phyloP scores from a whole-genome alignment of 1,140 invertebrate species.

The Leptoteleia sp. region DNA sequence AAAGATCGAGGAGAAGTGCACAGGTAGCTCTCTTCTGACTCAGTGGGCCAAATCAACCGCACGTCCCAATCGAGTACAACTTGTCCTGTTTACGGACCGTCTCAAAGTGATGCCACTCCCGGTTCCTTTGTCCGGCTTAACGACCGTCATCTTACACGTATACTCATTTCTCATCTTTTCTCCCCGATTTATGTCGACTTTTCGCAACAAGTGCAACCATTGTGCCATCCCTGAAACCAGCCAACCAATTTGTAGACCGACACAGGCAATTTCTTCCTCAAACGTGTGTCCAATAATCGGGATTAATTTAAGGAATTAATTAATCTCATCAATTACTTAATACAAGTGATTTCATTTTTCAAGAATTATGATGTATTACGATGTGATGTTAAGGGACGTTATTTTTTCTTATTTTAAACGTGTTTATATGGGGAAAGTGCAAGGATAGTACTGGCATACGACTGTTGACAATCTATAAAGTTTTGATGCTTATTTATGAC shows the following conservation, averaged over 20 bases:
- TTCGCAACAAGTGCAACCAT: conserved; percentile 74
- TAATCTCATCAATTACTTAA: too few relatives aligned
- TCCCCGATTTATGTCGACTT: conserved; percentile 43
- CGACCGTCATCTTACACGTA: not conserved
- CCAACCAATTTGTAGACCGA: conserved; percentile 27
- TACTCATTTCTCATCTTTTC: conserved; percentile 3
- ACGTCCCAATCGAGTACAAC: conserved; percentile 72
- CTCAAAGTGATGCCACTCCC: conserved; percentile 8
- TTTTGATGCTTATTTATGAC: too few relatives aligned
- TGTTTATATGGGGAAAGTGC: too few relatives aligned
- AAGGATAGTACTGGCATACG: too few relatives aligned
- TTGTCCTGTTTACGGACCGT: conserved; percentile 70
- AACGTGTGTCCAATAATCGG: too few relatives aligned
- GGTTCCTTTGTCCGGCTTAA: conserved; percentile 22
- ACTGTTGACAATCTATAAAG: too few relatives aligned
- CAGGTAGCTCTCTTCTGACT: conserved; percentile 70
- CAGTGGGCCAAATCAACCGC: conserved; percentile 71
- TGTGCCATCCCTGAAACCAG: conserved; percentile 16
- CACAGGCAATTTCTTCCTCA: too few relatives aligned
- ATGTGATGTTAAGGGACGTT: too few relatives aligned
- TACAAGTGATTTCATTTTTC: too few relatives aligned
- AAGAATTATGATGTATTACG: too few relatives aligned
- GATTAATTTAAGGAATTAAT: too few relatives aligned
- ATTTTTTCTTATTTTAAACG: too few relatives aligned
- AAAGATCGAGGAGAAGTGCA: conserved; percentile 52